These are phyloP conservation scores for Pelobates cultripes DNA, from an alignment of 2,797 vertebrate species.

Conservation along the genomic window DNA sequence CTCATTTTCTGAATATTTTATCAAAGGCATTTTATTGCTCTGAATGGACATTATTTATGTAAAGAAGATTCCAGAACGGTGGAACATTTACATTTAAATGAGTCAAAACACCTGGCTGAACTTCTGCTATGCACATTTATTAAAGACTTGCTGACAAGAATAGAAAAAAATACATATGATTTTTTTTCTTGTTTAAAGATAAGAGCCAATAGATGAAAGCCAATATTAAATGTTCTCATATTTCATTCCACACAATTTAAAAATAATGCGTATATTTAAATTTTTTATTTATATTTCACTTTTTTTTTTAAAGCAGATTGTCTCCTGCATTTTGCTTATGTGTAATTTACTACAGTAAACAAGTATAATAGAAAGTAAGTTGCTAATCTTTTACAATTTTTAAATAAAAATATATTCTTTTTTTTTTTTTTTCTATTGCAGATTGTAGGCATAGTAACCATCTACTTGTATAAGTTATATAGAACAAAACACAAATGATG, in stretches of 20 bases:
- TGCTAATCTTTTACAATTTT: too few relatives aligned
- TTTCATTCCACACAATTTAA: slow-evolving; percentile 11
- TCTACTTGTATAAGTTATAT: too few relatives aligned
- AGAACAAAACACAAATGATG: too few relatives aligned
- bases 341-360: not conserved
- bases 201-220: slow-evolving; percentile 5
- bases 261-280: not conserved
- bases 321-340: not conserved
- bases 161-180: not conserved
- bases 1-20: slow-evolving; percentile 5
- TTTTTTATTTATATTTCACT: slow-evolving; percentile 5
- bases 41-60: slow-evolving; percentile 25
- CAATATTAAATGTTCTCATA: slow-evolving; percentile 13
- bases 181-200: slow-evolving; percentile 12
- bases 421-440: too few relatives aligned
- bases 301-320: not conserved
- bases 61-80: slow-evolving; percentile 7
- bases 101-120: slow-evolving; percentile 38
- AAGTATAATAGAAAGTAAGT: too few relatives aligned
- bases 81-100: slow-evolving; percentile 37
- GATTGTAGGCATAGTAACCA: too few relatives aligned
- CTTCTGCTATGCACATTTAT: slow-evolving; percentile 26
- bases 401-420: too few relatives aligned
- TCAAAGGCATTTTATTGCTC: slow-evolving; percentile 8
- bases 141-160: slow-evolving; percentile 31